Conservation (phyloP, 1,140 invertebrate genomes). For the Druon quercuslanigerum region DNA sequence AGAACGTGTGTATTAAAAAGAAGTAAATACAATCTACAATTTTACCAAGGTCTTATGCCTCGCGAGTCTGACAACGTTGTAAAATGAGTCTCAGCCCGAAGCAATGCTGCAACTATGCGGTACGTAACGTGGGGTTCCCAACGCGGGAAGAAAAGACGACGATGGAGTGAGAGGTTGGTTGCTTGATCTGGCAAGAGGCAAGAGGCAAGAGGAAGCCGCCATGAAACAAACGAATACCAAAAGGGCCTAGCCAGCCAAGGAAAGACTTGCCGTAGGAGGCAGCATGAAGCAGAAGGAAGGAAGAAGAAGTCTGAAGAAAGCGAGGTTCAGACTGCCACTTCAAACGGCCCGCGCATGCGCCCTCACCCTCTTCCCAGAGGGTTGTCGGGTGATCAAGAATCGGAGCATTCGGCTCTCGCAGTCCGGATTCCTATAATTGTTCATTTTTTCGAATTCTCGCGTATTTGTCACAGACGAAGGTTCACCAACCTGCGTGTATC, state of each 20-base stretch:
- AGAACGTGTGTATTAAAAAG: background rate
- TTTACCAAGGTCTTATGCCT: conserved; percentile 27
- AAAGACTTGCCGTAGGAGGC: conserved; percentile 57
- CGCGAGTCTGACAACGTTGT: conserved; percentile 53
- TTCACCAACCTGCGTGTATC: conserved; percentile 57
- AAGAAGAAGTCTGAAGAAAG: conserved; percentile 61
- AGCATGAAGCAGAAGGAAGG: conserved; percentile 52
- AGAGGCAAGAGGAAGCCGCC: conserved; percentile 55
- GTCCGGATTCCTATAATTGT: conserved; percentile 75
- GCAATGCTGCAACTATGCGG: conserved; percentile 61
- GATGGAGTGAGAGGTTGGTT: conserved; percentile 48
- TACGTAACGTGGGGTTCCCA: conserved; percentile 44
- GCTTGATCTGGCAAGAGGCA: conserved; percentile 41
- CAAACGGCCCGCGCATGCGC: conserved; percentile 71
- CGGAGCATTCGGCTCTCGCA: conserved; percentile 38
- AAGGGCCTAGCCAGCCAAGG: conserved; percentile 61
- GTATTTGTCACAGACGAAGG: conserved; percentile 64
- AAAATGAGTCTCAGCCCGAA: conserved; percentile 51
- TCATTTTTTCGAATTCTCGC: conserved; percentile 74
- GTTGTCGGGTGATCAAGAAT: conserved; percentile 46
- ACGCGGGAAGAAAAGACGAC: conserved; percentile 36
- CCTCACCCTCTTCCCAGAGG: conserved; percentile 54
- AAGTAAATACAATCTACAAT: conserved; percentile 28
- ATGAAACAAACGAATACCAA: conserved; percentile 74
- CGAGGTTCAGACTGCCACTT: conserved; percentile 67